phyloP scores from a whole-genome alignment of 2,888 invertebrate genomes.

The Ferrisia virgata region DNA sequence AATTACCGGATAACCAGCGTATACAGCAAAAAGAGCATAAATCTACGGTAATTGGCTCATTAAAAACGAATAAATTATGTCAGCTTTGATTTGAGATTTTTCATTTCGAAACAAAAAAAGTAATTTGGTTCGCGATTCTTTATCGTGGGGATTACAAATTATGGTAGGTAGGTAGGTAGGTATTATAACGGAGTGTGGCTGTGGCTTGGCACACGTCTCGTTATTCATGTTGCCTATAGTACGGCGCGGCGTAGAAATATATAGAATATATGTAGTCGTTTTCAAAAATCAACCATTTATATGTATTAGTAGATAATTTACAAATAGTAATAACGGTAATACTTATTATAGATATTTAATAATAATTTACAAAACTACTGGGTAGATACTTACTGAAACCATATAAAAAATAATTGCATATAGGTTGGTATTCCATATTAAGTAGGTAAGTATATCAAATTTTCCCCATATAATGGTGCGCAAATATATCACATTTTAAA shows the following conservation, averaged over 20 bases:
- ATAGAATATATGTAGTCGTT: not conserved
- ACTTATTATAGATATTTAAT: not conserved
- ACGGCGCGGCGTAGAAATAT: not conserved
- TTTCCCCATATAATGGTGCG: not conserved
- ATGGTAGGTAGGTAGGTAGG: no score
- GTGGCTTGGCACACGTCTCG: not conserved
- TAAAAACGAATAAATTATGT: slow-evolving; percentile 29
- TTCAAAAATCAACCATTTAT: slow-evolving; percentile 20
- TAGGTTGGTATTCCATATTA: not conserved
- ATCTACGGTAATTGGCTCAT: slow-evolving; percentile 31
- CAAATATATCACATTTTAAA: slow-evolving; percentile 30
- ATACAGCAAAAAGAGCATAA: not conserved
- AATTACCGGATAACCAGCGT: slow-evolving; percentile 1
- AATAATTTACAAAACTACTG: not conserved
- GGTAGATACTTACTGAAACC: not conserved
- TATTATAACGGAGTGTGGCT: no score
- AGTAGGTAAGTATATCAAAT: not conserved
- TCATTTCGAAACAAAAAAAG: slow-evolving; percentile 4
- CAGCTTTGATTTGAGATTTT: slow-evolving; percentile 18
- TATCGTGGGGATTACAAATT: not conserved
- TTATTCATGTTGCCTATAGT: not conserved
- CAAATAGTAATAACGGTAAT: no score
- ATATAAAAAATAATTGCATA: not conserved
- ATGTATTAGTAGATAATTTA: not conserved
- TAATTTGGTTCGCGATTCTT: not conserved